Evolutionary conservation across 2,888 invertebrate genomes (phyloP), one percentile per base, ranked within the genome.

Genomic region (Pseudococcus jackbeardsleyi): DNA sequence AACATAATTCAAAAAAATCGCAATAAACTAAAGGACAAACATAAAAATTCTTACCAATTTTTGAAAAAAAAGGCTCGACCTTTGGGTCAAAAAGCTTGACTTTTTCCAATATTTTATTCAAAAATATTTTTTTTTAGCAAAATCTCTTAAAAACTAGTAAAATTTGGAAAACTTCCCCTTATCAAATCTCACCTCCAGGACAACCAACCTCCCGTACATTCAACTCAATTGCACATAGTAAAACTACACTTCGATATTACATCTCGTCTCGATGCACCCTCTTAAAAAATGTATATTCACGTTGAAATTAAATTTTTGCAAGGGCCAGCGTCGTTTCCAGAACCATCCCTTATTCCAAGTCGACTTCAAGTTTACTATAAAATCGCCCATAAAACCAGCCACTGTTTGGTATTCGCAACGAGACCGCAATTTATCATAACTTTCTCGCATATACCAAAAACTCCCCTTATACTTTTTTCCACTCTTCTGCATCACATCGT

Each of bases 331-430:
- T 59, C 59, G 59, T 59, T n/a, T 59, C n/a, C 22, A 64, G 11
- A 7, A 22, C 12, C 22, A 22, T 22, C 64, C 22, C 22, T 19
- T 6, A 19, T 7, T 19, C 39, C 33, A 17, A 26, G 17, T 33
- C 15, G 26, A 64, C 64, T 64, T n/a, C 26, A 9, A 68, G 68
- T 68, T 68, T 26, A 68, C 26, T 26, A 26, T 26, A 72, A 72
- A 72, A 72, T 72, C 72, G 72, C 33, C 72, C 72, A 72, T 72
- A 72, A 72, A 72, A 33, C 72, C 26, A 72, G 33, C 39, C 72
- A 33, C 72, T 33, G 17, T 72, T 72, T 72, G 33, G 72, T 72
- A 72, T 72, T 72, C 72, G 26, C 33, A 72, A 72, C 72, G 72
- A 72, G 33, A 72, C 72, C 33, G 26, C 33, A 72, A 72, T 72